phyloP scores from a whole-genome alignment of 37 sponge, comb jelly and placozoan genomes.

The Halichondria panicea region DNA sequence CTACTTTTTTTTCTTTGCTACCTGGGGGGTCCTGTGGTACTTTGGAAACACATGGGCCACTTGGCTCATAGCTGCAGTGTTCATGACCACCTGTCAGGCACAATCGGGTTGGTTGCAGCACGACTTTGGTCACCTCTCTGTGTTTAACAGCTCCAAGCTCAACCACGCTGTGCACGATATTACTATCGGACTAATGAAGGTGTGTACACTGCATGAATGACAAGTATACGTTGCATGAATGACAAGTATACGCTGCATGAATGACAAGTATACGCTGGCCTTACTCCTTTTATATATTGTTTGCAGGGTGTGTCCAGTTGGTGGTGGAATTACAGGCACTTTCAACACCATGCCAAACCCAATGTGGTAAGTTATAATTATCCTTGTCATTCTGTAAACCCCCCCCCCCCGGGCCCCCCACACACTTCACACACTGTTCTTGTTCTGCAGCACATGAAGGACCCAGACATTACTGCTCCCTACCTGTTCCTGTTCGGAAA shows the following conservation, averaged over 20 bases:
- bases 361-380: conserved; percentile 63
- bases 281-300: background rate
- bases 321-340: conserved; percentile 88
- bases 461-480: conserved; percentile 82
- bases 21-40: conserved; percentile 51
- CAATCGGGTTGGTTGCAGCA: conserved; percentile 90
- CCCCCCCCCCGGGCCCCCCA: background rate
- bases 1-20: conserved; percentile 33
- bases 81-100: conserved; percentile 52
- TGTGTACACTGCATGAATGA: background rate
- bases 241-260: conserved; percentile 1
- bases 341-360: conserved; percentile 84
- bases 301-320: conserved; percentile 59
- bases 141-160: conserved; percentile 62
- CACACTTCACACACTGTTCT: background rate
- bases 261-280: background rate
- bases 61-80: conserved; percentile 43
- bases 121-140: conserved; percentile 81
- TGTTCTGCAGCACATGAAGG: conserved; percentile 66
- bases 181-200: conserved; percentile 62
- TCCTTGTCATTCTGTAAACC: background rate
- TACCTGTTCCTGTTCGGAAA: conserved; percentile 72
- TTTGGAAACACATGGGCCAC: conserved; percentile 60
- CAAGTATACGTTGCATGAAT: too few relatives aligned
- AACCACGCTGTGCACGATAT: conserved; percentile 63